These are phyloP conservation scores for Bombus pascuorum DNA, from an alignment of 1,140 invertebrate genomes.

Conservation along the genomic window DNA sequence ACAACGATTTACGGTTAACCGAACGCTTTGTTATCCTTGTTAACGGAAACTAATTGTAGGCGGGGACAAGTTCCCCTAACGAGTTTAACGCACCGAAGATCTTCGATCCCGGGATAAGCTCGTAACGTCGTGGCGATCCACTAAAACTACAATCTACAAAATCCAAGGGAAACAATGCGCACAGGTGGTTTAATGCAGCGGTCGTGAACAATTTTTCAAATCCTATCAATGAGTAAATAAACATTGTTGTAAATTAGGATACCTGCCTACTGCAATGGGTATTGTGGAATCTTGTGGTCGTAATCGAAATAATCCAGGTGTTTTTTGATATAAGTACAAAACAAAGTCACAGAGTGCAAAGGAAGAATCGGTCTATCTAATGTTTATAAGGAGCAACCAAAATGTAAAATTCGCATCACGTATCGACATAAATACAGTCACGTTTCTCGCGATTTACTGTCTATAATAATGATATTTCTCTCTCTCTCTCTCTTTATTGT, in stretches of 20 bases:
- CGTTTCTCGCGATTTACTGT: not conserved
- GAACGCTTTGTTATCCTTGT: constrained; percentile 62
- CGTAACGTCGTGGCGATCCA: not conserved
- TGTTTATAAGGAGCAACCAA: not conserved
- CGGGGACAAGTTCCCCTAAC: constrained; percentile 37
- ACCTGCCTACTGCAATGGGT: too few relatives aligned
- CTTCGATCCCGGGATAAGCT: constrained; percentile 41
- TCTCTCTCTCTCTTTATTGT: too few relatives aligned
- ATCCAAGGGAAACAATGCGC: constrained; percentile 4
- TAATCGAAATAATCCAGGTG: too few relatives aligned
- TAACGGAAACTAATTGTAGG: constrained; percentile 46
- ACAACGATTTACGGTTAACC: constrained; percentile 56
- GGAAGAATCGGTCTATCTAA: not conserved
- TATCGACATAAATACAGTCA: too few relatives aligned
- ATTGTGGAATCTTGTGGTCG: not conserved
- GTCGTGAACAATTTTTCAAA: not conserved
- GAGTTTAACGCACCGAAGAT: constrained; percentile 43
- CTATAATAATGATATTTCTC: too few relatives aligned
- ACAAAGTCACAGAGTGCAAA: not conserved
- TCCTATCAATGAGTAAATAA: not conserved
- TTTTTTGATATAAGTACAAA: not conserved
- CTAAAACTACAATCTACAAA: constrained; percentile 5
- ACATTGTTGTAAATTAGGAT: not conserved
- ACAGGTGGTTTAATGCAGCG: constrained; percentile 31
- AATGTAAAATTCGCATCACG: not conserved